A percentile compares a stretch with the other conserved stretches of the same genome.
Evolutionary conservation across 2,797 vertebrate species (phyloP).

Genomic region (Gallirallus australis): DNA sequence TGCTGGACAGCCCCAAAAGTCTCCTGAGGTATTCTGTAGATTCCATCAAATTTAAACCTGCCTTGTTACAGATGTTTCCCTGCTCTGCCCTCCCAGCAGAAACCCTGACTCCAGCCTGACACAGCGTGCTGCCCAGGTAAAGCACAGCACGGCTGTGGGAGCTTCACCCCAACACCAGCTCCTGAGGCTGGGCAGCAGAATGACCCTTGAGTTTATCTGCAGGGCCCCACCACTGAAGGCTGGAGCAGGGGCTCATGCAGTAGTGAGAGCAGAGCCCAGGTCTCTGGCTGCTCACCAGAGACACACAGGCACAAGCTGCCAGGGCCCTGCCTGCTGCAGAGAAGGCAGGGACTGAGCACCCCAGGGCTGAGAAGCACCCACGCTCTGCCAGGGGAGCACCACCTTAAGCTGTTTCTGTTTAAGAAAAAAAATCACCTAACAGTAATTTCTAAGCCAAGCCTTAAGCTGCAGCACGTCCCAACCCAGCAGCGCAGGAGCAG

Average conservation of each 20-base stretch:
- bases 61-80: background rate
- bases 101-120: too few relatives aligned
- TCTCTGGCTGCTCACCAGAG: background rate
- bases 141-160: background rate
- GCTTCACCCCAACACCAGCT: background rate
- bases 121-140: accelerated
- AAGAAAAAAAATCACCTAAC: too few relatives aligned
- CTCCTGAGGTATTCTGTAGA: background rate
- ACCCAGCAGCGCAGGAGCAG: accelerated
- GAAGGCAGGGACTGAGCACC: background rate
- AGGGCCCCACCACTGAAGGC: background rate
- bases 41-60: background rate
- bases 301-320: accelerated
- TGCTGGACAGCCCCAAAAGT: background rate
- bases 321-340: background rate
- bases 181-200: background rate
- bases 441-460: background rate
- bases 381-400: background rate
- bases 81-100: background rate
- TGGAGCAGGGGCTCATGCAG: accelerated
- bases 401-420: background rate
- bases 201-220: background rate
- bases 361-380: background rate
- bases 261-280: too few relatives aligned
- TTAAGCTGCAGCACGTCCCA: background rate